A percentile compares a stretch with the other conserved stretches of the same genome.
These are phyloP conservation scores for Slavum lentiscoides DNA, from an alignment of 2,888 invertebrate genomes.

Conservation along the genomic window DNA sequence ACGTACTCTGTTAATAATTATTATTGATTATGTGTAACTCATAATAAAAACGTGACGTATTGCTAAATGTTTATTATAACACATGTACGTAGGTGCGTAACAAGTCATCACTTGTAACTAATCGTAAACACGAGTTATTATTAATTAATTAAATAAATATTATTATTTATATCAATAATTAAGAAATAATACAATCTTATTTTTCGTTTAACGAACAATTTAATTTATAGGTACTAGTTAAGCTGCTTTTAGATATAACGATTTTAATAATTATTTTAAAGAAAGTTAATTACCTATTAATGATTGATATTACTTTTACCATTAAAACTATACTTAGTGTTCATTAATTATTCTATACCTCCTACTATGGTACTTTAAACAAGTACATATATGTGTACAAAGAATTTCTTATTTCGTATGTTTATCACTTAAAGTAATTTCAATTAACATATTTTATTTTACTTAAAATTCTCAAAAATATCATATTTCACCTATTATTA, in stretches of 20 bases:
- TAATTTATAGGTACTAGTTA: neutral
- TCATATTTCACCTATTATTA: too few relatives aligned
- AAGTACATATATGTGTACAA: neutral
- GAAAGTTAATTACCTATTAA: neutral
- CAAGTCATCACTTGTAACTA: neutral
- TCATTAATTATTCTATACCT: neutral
- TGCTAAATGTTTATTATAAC: neutral
- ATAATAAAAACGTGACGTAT: neutral
- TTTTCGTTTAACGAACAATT: neutral
- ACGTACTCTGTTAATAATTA: too few relatives aligned
- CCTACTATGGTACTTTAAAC: neutral
- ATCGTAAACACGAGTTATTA: neutral
- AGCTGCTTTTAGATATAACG: neutral
- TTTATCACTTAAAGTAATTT: neutral
- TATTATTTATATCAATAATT: neutral
- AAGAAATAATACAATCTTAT: neutral
- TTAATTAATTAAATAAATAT: constrained; percentile 1
- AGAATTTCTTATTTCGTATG: neutral
- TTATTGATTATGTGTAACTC: too few relatives aligned
- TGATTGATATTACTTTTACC: neutral
- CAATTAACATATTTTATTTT: too few relatives aligned
- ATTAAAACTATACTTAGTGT: neutral
- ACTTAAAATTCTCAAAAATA: too few relatives aligned
- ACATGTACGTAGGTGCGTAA: too few relatives aligned
- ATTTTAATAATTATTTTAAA: neutral